These are phyloP conservation scores for Cryptocephalus primarius DNA, from an alignment of 2,888 invertebrate genomes.

Conservation along the genomic window DNA sequence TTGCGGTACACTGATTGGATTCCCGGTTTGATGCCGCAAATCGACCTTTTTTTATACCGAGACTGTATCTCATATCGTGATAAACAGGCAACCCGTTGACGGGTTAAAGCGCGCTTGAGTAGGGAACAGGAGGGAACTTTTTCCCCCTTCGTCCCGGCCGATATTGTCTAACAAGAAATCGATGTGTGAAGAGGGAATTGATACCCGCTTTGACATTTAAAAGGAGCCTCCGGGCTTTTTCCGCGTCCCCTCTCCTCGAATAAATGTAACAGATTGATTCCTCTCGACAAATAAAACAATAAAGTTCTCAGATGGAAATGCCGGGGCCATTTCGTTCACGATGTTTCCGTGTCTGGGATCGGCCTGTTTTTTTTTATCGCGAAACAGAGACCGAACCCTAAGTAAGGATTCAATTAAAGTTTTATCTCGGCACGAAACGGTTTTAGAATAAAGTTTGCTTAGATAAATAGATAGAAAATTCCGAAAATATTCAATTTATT, in stretches of 20 bases:
- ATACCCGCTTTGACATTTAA: neutral
- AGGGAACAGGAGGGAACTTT: neutral
- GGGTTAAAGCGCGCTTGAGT: neutral
- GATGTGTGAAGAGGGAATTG: neutral
- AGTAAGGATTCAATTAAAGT: too few relatives aligned
- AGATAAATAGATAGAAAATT: too few relatives aligned
- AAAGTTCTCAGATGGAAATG: too few relatives aligned
- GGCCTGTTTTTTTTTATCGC: too few relatives aligned
- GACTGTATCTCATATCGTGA: constrained; percentile 23
- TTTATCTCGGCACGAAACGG: too few relatives aligned
- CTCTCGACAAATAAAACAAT: too few relatives aligned
- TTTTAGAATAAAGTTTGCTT: too few relatives aligned
- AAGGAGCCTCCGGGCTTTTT: neutral
- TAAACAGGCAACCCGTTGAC: constrained; percentile 17
- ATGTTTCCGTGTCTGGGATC: too few relatives aligned
- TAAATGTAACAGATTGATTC: too few relatives aligned
- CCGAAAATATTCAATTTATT: too few relatives aligned
- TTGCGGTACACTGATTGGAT: constrained; percentile 35
- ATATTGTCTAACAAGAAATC: neutral
- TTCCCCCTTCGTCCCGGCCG: neutral
- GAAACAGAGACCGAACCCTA: too few relatives aligned
- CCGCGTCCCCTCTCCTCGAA: neutral
- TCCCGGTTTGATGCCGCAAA: constrained; percentile 30
- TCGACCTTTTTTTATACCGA: constrained; percentile 24
- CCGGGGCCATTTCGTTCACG: too few relatives aligned